Percentiles rank a stretch among this genome's conserved stretches.
Evolutionary conservation across 2,888 invertebrate species (phyloP).

Genomic region (Drosophila diplacantha): DNA sequence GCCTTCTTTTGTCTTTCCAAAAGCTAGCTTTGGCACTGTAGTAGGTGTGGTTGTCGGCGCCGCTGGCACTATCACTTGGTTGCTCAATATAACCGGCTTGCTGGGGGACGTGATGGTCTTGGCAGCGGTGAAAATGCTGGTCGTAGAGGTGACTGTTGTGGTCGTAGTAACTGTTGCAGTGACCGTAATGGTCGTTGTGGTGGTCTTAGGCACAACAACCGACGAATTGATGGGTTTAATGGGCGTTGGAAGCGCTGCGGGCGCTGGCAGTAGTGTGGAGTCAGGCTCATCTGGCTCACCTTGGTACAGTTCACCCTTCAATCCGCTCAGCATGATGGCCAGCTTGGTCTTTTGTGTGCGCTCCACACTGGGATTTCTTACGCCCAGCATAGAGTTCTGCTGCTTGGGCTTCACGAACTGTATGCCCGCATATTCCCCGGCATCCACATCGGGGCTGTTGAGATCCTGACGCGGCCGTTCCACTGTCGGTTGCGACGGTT

Average conservation of each 20-base stretch:
- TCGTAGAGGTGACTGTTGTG: neutral
- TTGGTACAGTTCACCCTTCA: conserved; percentile 75
- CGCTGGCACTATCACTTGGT: conserved; percentile 16
- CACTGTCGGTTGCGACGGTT: conserved; percentile 51
- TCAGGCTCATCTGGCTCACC: conserved; percentile 60
- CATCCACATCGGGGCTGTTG: conserved; percentile 44
- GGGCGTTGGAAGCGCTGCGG: conserved; percentile 15
- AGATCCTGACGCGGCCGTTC: conserved; percentile 44
- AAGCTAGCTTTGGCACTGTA: conserved; percentile 4
- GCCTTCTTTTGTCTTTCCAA: neutral
- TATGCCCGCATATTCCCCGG: conserved; percentile 69
- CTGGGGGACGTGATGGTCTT: conserved; percentile 3
- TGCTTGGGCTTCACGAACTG: conserved; percentile 76
- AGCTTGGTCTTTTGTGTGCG: conserved; percentile 75
- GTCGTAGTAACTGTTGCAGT: neutral
- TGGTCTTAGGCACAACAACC: conserved; percentile 8
- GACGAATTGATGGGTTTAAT: conserved; percentile 26
- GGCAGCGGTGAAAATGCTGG: neutral
- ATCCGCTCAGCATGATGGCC: conserved; percentile 75
- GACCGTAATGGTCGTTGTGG: neutral
- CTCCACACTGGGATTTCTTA: conserved; percentile 66
- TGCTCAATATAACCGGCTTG: conserved; percentile 36
- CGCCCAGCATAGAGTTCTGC: conserved; percentile 48
- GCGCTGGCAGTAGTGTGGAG: conserved; percentile 4
- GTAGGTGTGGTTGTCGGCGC: neutral